Base-by-base conservation (phyloP, 2,113 vertebrate species). In the Oxyura jamaicensis region DNA sequence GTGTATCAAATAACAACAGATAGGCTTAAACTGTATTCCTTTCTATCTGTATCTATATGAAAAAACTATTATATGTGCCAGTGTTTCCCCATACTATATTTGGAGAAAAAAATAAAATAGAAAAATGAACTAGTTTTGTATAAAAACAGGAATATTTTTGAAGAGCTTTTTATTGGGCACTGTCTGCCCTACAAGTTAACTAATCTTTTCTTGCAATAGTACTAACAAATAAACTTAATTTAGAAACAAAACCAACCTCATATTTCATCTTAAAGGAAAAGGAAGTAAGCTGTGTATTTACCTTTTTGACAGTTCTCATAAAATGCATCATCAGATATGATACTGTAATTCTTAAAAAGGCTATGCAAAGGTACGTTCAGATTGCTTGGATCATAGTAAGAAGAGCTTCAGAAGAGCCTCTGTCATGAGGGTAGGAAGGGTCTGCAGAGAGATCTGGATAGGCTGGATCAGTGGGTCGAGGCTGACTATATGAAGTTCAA, bases 251-350 rank as follows among this genome's bases (percentile, higher is more conserved):
- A 42, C 10, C 18, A 33, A 12, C 13, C 18, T 21, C 18, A 8
- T 8, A 42, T 42, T 66, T 21, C 18, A 42, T 42, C 42, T 31
- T 66, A 31, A 42, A 42, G 63, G 28, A 31, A 42, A 69, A 69
- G 19, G 15, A 26, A 36, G 12, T 50, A 36, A 69, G 28, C 20
- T 39, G 9, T 28, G 0, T 76, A 0, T 36, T 68, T 50, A 63
- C 17, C 7, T 55, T 22, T 81, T 36, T 28, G 33, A 17, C 17
- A 58, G 3, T 52, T 83, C 35, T 68, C 20, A 20, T 29, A 25
- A 52, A 6, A 4, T 52, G 8, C n/a, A 15, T 88, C 7, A 63
- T 63, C 35, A 52, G 11, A 67, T 36, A 31, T 20, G 20, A 35
- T 44, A 53, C 13, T 58, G 4, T 23, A 69, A 33, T 53, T 2